A percentile compares a stretch with the other conserved stretches of the same genome.
Conservation (phyloP, 1,140 invertebrate genomes). For the Araneus ventricosus region DNA sequence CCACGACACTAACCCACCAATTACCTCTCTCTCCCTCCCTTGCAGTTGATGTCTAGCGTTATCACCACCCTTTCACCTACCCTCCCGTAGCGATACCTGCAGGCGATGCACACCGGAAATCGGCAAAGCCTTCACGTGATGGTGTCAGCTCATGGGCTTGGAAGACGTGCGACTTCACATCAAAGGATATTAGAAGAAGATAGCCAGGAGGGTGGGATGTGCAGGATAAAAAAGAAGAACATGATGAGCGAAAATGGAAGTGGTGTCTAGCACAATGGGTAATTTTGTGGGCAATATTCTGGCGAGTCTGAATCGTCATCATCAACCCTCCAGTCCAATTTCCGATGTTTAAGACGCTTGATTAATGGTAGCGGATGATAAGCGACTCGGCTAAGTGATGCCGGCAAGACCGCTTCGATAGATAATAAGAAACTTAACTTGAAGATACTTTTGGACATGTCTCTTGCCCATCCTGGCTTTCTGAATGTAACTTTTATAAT, state of each 20-base stretch:
- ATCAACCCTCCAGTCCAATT: background rate
- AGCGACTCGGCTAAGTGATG: slow-evolving; percentile 23
- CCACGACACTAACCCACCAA: slow-evolving; percentile 62
- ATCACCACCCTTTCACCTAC: slow-evolving; percentile 44
- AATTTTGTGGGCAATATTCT: slow-evolving; percentile 58
- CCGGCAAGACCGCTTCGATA: background rate
- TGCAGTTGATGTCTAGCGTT: background rate
- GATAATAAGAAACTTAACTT: background rate
- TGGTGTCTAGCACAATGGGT: slow-evolving; percentile 58
- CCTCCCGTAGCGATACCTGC: background rate
- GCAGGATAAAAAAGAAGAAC: background rate
- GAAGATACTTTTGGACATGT: background rate
- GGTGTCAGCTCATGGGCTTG: background rate
- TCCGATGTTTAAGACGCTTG: slow-evolving; percentile 39
- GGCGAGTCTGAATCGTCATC: slow-evolving; percentile 33
- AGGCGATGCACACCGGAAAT: slow-evolving; percentile 53
- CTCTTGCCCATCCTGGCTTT: too few relatives aligned
- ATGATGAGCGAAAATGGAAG: slow-evolving; percentile 4
- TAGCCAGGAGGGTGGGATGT: background rate
- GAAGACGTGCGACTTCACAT: slow-evolving; percentile 51
- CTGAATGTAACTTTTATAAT: too few relatives aligned
- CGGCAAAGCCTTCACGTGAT: slow-evolving; percentile 39
- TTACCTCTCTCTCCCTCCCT: slow-evolving; percentile 11
- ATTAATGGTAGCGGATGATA: slow-evolving; percentile 38
- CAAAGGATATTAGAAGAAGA: background rate